Evolutionary conservation across 92 coral and sea anemone species (phyloP), one percentile per base, ranked within the genome.

Genomic region (Diadumene lineata): DNA sequence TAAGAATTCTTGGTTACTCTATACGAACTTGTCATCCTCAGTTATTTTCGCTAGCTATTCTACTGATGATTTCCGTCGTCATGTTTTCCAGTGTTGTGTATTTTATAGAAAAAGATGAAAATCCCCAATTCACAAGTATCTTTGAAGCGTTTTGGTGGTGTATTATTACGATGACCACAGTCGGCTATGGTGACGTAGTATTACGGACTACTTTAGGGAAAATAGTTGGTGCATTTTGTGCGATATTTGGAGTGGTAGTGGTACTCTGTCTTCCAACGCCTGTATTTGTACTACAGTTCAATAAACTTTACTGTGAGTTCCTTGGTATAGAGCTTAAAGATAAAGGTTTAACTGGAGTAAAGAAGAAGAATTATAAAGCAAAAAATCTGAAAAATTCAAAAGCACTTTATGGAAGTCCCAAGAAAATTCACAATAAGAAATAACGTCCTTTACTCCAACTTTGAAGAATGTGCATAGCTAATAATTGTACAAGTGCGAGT

Each of bases 181-280:
- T 94, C 0, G 98, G 98, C 17, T 94, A 94, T 50, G 98, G 98
- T 16, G 98, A 94, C 78, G 73, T 86, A 68, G 75, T 66, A 21
- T 97, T 97, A 11, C 70, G 65, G 0, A 94, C 97, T 2, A 84
- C 93, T 28, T 56, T 84, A 56, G 98, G 98, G 19, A 91, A 80
- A 72, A 0, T 86, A n/a, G 79, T 94, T 19, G 98, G 98, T 18
- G 81, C 97, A 3, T 50, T 70, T 21, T 94, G 98, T 56, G 98
- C 98, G 33, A 73, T 92, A 8, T 92, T 78, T 69, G 98, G 98
- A 1, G 90, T 94, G 2, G 86, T 92, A 4, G 87, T 94, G 21
- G 79, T 94, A 87, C 89, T 92, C 1, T 94, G 97, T 48, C 86
- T 94, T 3, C 98, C 98, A 19, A 94, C 97, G 11, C 98, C 98